Conservation (phyloP, 2,113 vertebrate species). For the Podarcis muralis region DNA sequence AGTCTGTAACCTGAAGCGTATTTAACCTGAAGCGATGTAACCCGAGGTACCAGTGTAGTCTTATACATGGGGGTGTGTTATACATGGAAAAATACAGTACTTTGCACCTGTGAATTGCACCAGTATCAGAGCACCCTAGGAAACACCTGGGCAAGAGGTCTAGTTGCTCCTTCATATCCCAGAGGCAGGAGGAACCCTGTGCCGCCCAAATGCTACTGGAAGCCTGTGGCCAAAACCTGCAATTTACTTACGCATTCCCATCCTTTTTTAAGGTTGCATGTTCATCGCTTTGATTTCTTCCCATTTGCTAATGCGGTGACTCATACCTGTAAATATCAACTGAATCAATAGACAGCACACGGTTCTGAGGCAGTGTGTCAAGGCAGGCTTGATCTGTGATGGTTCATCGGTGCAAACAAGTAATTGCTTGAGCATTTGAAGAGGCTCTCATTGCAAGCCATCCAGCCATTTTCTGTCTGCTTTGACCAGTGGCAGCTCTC, state of each 20-base stretch:
- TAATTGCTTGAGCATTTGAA: not conserved
- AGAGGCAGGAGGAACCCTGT: no score
- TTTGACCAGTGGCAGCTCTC: not conserved
- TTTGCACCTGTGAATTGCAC: no score
- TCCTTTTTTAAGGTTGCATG: not conserved
- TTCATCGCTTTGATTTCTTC: not conserved
- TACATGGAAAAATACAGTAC: no score
- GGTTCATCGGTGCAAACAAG: not conserved
- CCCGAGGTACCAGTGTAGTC: no score
- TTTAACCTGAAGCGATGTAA: no score
- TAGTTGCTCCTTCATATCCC: no score
- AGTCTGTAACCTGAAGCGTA: no score
- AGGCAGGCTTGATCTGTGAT: not conserved
- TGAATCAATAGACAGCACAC: rapidly evolving
- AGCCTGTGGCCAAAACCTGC: not conserved
- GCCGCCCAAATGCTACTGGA: no score
- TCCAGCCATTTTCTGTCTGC: not conserved
- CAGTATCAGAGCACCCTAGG: no score
- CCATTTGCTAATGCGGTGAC: not conserved
- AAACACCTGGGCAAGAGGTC: no score
- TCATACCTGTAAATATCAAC: not conserved
- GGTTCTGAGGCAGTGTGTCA: not conserved
- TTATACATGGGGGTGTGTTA: no score
- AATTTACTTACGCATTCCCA: not conserved
- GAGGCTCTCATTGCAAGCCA: not conserved